A percentile compares a stretch with the other conserved stretches of the same genome.
Evolutionary conservation across 2,797 vertebrate species (phyloP).

Genomic region (Cryptoprocta ferox): DNA sequence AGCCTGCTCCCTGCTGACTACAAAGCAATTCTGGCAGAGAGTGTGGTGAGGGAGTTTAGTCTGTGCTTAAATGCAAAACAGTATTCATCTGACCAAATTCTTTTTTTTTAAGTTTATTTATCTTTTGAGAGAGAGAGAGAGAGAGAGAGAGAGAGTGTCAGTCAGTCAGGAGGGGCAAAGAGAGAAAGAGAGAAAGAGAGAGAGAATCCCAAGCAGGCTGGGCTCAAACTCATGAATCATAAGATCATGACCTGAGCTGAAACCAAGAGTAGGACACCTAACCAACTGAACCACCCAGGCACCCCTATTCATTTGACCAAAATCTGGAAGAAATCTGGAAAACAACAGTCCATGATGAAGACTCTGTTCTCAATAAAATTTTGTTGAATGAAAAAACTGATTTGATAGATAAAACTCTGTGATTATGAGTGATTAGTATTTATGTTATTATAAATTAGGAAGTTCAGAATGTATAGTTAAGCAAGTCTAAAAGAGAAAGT

Average conservation of each 20-base stretch:
- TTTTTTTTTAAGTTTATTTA: too few species aligned
- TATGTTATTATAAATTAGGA: conserved; percentile 16
- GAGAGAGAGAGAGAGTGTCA: too few species aligned
- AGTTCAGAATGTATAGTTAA: neutral
- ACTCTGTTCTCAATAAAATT: neutral
- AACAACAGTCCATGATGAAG: neutral
- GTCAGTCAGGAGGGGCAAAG: too few species aligned
- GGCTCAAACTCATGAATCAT: too few species aligned
- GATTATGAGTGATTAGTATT: conserved; percentile 50
- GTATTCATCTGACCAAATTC: conserved; percentile 54
- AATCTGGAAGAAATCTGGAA: conserved; percentile 38
- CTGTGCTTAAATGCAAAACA: neutral
- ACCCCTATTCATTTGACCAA: conserved; percentile 56
- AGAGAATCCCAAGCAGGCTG: too few species aligned
- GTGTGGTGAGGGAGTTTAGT: rapidly evolving
- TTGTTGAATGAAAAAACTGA: neutral
- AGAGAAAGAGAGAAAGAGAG: too few species aligned
- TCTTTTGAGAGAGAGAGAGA: too few species aligned
- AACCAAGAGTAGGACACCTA: too few species aligned
- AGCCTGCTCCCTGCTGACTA: neutral
- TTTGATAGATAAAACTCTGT: neutral
- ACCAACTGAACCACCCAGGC: too few species aligned
- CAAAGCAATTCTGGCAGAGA: neutral
- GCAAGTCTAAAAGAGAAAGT: neutral
- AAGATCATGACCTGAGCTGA: too few species aligned